Base-by-base conservation (phyloP, 2,888 invertebrate genomes). In the Arrhopalites spinosus region DNA sequence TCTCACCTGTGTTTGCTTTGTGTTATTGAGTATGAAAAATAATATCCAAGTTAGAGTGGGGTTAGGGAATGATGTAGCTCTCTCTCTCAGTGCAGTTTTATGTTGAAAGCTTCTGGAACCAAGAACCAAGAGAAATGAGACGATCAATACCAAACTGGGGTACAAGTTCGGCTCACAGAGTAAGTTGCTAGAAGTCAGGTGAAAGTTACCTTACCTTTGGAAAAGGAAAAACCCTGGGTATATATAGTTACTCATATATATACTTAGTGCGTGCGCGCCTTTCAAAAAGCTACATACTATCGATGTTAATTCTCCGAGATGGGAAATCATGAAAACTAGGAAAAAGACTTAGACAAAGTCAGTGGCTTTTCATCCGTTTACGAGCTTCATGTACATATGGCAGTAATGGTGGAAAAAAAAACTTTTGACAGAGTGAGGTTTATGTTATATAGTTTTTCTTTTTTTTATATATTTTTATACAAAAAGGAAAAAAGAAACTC, bases 101-200 rank as follows among this genome's bases (percentile, higher is more conserved):
- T 59, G 59, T 59, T 59, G 59, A 59, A 59, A 59, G 59, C 59
- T 59, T 36, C 5, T 36, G 36, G 36, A 36, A 36, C 36, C 5
- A 8, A 23, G 23, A 23, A 15, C 2, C 3, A 23, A 56, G 45
- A 27, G 67, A 23, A 23, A 20, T 23, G 27, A 69, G 69, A 47
- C 69, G 69, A 69, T 69, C 69, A 69, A 69, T 69, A 69, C 50
- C 69, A 23, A 27, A 59, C 29, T 69, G 20, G 27, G 47, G 69
- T 53, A 53, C 53, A 20, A n/a, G 2, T 25, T 27, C 7, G 36
- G 66, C 59, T 59, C 25, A 59, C 23, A 23, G 17, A 47, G 25
- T 27, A 66, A 67, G 67, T 67, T 67, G 25, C 50, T 53, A 69
- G 69, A 69, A 69, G 69, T 69, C 69, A 69, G 69, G 69, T 69